Evolutionary conservation across 2,888 invertebrate genomes (phyloP).

Genomic region (Cryptocheilus praepositus): DNA sequence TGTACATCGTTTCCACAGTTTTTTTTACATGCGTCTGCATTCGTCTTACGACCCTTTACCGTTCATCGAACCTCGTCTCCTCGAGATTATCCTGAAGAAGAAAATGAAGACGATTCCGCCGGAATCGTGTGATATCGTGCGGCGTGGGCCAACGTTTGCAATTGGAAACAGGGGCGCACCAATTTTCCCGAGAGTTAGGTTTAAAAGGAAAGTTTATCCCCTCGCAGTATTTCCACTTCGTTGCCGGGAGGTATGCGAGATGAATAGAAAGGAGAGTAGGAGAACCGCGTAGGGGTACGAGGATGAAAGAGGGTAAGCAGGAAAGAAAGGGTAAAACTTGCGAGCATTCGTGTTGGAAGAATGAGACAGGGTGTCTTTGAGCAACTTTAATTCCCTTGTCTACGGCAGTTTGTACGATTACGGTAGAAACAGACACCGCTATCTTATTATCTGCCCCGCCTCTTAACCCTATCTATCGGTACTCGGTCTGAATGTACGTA

Average conservation of each 20-base stretch:
- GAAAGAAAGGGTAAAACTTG: neutral
- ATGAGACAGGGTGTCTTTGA: constrained; percentile 19
- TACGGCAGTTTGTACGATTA: constrained; percentile 27
- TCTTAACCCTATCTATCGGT: no score
- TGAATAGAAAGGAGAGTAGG: constrained; percentile 6
- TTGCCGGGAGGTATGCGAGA: constrained; percentile 9
- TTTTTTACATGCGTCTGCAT: no score
- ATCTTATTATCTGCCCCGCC: no score
- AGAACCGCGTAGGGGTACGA: neutral
- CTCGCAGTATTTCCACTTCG: neutral
- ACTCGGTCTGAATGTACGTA: no score
- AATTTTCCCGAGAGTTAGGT: constrained; percentile 31
- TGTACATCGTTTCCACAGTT: no score
- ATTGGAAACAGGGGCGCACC: constrained; percentile 14
- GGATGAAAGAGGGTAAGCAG: constrained; percentile 10
- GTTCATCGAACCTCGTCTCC: no score
- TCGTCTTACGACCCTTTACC: no score
- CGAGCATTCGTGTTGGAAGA: neutral
- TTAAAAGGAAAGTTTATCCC: constrained; percentile 16
- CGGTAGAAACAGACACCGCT: neutral
- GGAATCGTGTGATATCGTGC: neutral
- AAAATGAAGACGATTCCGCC: neutral
- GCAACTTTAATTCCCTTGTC: constrained; percentile 35
- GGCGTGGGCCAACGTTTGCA: neutral
- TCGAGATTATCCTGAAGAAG: neutral